Evolutionary conservation across 2,888 invertebrate genomes (phyloP).

Genomic region (Ernsta delagoae): DNA sequence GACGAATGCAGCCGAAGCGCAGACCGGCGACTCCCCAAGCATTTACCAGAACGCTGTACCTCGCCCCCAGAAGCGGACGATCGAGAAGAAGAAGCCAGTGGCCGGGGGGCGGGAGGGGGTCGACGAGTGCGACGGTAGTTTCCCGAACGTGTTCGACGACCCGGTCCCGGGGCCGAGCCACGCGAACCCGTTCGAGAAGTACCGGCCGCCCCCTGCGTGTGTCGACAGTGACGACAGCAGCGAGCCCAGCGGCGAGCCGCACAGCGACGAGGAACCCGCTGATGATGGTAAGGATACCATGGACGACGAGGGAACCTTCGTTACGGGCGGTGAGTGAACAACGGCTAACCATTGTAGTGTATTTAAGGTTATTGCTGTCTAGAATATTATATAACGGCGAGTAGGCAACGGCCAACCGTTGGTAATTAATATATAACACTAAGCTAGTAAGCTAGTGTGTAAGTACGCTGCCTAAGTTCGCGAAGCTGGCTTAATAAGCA

Average conservation of each 20-base stretch:
- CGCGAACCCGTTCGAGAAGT: slow-evolving; percentile 56
- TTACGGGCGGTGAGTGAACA: slow-evolving; percentile 60
- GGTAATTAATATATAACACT: no score
- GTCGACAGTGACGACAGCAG: not conserved
- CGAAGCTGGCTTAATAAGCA: no score
- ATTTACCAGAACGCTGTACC: slow-evolving; percentile 68
- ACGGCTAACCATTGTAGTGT: no score
- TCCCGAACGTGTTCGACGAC: no score
- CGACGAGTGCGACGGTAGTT: slow-evolving; percentile 60
- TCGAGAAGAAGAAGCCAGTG: slow-evolving; percentile 24
- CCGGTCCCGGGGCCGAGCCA: slow-evolving; percentile 45
- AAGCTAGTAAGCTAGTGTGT: no score
- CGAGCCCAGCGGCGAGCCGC: slow-evolving; percentile 13
- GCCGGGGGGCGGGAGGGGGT: slow-evolving; percentile 41
- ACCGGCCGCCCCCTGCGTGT: not conserved
- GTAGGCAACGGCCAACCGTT: no score
- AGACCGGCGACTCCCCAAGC: slow-evolving; percentile 36
- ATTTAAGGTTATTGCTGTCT: no score
- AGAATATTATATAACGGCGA: no score
- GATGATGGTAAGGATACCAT: not conserved
- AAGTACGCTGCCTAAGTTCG: no score
- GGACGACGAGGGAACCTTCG: not conserved
- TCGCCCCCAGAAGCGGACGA: slow-evolving; percentile 40
- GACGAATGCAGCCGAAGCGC: slow-evolving; percentile 9
- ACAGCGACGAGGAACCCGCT: slow-evolving; percentile 9